Evolutionary conservation across 2,113 vertebrate genomes (phyloP).

Genomic region (Syngnathus floridae): DNA sequence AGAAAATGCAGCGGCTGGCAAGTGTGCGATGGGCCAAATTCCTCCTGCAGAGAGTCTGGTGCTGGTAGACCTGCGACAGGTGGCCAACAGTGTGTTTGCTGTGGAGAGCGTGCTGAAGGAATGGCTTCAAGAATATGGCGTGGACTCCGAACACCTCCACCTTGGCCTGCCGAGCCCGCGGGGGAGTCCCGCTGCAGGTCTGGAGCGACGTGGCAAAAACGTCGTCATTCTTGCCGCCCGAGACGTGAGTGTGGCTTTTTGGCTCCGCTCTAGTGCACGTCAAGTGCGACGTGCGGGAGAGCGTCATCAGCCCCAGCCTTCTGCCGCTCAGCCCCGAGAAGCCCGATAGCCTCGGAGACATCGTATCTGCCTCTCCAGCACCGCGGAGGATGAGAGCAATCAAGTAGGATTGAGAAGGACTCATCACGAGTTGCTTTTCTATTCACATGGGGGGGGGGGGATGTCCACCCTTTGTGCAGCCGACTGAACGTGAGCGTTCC

Average conservation of each 20-base stretch:
- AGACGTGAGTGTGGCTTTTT: neutral
- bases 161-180: slow-evolving; percentile 77
- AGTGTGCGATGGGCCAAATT: neutral
- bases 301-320: slow-evolving; percentile 82
- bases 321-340: slow-evolving; percentile 64
- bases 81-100: slow-evolving; percentile 77
- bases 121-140: slow-evolving; percentile 82
- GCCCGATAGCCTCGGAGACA: slow-evolving; percentile 67
- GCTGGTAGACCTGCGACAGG: slow-evolving; percentile 76
- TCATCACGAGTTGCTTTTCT: neutral
- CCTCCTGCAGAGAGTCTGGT: slow-evolving; percentile 66
- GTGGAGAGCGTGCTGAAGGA: slow-evolving; percentile 83
- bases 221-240: no score
- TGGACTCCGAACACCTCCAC: slow-evolving; percentile 83
- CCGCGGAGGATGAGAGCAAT: slow-evolving; percentile 70
- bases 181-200: slow-evolving; percentile 36
- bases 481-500: neutral
- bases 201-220: no score
- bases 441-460: neutral
- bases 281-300: slow-evolving; percentile 90
- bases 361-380: slow-evolving; percentile 47
- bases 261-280: slow-evolving; percentile 73
- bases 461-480: neutral
- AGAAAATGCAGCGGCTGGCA: no score
- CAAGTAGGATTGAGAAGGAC: slow-evolving; percentile 67